Conservation (phyloP, 2,113 vertebrate genomes). For the Alosa alosa region DNA sequence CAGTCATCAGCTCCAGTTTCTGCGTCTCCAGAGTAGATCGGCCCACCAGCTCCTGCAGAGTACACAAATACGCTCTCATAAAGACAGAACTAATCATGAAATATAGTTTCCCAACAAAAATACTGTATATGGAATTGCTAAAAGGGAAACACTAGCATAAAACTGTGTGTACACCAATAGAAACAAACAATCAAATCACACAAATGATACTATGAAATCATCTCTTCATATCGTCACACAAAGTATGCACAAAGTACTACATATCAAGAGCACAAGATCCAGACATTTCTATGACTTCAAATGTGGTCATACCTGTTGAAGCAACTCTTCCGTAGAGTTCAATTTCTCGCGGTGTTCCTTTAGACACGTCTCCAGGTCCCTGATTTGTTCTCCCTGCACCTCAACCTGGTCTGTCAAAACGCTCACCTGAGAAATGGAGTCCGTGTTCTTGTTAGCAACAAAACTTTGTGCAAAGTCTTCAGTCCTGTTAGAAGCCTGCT, state of each 20-base stretch:
- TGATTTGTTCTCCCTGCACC: conserved; percentile 96
- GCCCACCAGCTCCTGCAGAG: conserved; percentile 84
- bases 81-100: not conserved
- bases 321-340: conserved; percentile 87
- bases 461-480: not conserved
- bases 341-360: conserved; percentile 91
- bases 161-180: not conserved
- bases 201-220: not conserved
- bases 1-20: conserved; percentile 92
- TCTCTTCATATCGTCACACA: not conserved
- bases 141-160: not conserved
- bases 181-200: not conserved
- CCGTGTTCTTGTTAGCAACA: not conserved
- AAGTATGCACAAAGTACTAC: too few species aligned
- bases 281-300: not conserved
- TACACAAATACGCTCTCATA: not conserved
- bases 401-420: conserved; percentile 97
- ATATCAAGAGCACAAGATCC: not conserved
- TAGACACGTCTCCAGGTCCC: conserved; percentile 90
- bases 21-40: conserved; percentile 88
- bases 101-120: not conserved
- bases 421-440: conserved; percentile 77
- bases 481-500: not conserved
- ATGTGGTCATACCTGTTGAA: conserved; percentile 81
- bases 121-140: not conserved